Base-by-base conservation (phyloP, 2,888 invertebrate genomes). In the Isoperla grammatica region DNA sequence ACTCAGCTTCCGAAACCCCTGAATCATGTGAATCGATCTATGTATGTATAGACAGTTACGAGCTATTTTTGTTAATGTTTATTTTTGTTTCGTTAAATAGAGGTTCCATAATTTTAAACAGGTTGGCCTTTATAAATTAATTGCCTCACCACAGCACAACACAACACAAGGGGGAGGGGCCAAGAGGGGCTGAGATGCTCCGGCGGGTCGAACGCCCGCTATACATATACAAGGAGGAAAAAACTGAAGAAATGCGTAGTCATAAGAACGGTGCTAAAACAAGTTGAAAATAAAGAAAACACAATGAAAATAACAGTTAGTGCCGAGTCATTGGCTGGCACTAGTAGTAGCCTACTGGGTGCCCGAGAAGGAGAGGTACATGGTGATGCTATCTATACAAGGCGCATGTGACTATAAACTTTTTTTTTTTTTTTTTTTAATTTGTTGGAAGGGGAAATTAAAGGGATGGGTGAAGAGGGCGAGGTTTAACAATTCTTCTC, bases 141-240 rank as follows among this genome's bases (percentile, higher is more conserved):
- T 59, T 59, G 53, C 53, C 53, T 59, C 29, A 53, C 53, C 53
- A 53, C 53, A 50, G n/a, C n/a, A n/a, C n/a, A n/a, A n/a, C n/a
- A n/a, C n/a, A 59, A 59, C 49, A 59, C 40, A 53, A 29, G 42
- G 59, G 59, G 43, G 59, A 50, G 43, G 53, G 19, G 45, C 45
- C n/a, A 29, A 45, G 42, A 17, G 45, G 45, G 45, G 19, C 17
- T 17, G 11, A 45, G 19, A 15, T 45, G n/a, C n/a, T n/a, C n/a
- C n/a, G n/a, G n/a, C 17, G 11, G 19, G 19, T 19, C 11, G 2
- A 17, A 15, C 5, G 45, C 15, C 45, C n/a, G 45, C 6, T 3
- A 17, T n/a, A 19, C 15, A 15, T n/a, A 19, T 3, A 45, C 3
- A 45, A 45, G 2, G 17, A 45, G 5, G 45, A 45, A 45, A 19